phyloP scores from a whole-genome alignment of 2,888 invertebrate species.

The Drosophila cognata region DNA sequence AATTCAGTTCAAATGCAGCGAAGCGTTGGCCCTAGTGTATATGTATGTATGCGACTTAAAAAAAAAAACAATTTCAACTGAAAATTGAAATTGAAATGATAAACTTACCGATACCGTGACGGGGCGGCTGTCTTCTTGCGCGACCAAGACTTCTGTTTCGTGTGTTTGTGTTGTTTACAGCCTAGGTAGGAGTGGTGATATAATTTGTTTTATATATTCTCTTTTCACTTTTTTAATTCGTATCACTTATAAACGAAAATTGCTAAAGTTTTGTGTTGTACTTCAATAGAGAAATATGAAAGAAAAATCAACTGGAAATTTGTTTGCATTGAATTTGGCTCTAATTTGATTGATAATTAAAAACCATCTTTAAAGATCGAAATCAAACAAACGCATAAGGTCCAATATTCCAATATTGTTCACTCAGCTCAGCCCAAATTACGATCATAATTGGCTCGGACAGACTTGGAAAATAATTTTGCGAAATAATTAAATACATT shows the following conservation, averaged over 20 bases:
- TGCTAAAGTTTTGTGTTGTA: slow-evolving; percentile 18
- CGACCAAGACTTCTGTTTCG: slow-evolving; percentile 86
- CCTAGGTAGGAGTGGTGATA: slow-evolving; percentile 84
- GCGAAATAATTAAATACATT: not conserved
- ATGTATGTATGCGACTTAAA: slow-evolving; percentile 6
- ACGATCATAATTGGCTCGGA: slow-evolving; percentile 1
- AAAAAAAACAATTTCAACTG: not conserved
- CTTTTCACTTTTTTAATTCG: slow-evolving; percentile 26
- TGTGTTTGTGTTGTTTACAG: slow-evolving; percentile 86
- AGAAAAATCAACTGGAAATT: slow-evolving; percentile 22
- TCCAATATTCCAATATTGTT: slow-evolving; percentile 19
- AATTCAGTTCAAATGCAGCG: slow-evolving; percentile 7
- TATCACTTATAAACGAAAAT: slow-evolving; percentile 35
- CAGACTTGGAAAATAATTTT: slow-evolving; percentile 21
- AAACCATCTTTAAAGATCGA: slow-evolving; percentile 33
- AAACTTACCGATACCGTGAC: slow-evolving; percentile 86
- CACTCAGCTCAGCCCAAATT: slow-evolving; percentile 1
- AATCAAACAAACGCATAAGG: slow-evolving; percentile 19
- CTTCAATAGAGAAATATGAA: slow-evolving; percentile 21
- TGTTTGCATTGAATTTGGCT: slow-evolving; percentile 27
- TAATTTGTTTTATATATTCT: slow-evolving; percentile 57
- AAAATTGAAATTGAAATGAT: slow-evolving; percentile 24
- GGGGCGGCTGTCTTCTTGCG: slow-evolving; percentile 86
- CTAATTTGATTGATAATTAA: slow-evolving; percentile 20
- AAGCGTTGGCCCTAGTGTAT: slow-evolving; percentile 2